Base-by-base conservation (phyloP, 2,888 invertebrate genomes). In the Athalia circularis region DNA sequence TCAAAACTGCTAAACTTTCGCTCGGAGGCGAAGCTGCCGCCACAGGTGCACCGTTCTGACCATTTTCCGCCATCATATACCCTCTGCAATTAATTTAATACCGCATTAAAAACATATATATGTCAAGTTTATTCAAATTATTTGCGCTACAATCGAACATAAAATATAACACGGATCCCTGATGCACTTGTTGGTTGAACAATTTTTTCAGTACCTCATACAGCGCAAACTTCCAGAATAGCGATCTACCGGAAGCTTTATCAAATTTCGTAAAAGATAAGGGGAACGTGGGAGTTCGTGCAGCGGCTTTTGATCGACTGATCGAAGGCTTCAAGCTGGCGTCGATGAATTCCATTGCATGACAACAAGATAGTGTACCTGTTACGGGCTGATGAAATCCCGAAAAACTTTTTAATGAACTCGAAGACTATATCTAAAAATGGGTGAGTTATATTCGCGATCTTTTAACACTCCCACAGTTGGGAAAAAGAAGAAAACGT, bases 1-100 rank as follows among this genome's bases (percentile, higher is more conserved):
- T 88, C 75, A 87, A 62, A 54, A 81, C 85, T 0, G 87, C 83
- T 4, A 85, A 47, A 9, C 72, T 80, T n/a, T 88, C 86, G 15
- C 82, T 84, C 9, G 72, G 59, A 9, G 72, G 72, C 7, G 80
- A 80, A 7, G 81, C 81, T 7, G 81, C 82, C 3, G 82, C 65
- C 0, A 74, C 77, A 4, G 79, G 80, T 5, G 80, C 72, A 15
- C 79, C 78, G 61, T 75, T 76, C 52, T 57, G 57, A 11, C 57
- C 72, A 47, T 57, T 72, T 59, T 72, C 72, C 47, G 72, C 57
- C 72, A 72, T 72, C 47, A 4, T 72, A 59, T 59, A 54, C 54
- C 59, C 9, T 59, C 72, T 72, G 47, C 4, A 72, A 72, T 59
- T 47, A 57, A 72, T 72, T 47, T 11, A 47, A 57, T 9, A n/a